Evolutionary conservation across 23 tunicate species (phyloP).

Genomic region (Diplosoma virens): DNA sequence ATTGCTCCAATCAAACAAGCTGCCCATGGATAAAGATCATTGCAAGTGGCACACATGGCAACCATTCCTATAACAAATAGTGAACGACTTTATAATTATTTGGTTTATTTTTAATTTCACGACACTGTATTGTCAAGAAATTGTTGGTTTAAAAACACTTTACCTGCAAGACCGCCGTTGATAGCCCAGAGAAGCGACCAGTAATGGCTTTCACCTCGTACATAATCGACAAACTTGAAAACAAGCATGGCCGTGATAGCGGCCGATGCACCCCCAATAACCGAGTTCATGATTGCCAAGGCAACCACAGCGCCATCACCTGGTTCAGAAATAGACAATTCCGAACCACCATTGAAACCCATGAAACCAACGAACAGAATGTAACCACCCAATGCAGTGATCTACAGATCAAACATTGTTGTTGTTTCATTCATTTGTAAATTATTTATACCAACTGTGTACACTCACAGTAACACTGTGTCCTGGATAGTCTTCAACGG

Average conservation of each 20-base stretch:
- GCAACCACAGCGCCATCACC: slow-evolving; percentile 57
- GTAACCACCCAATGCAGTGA: slow-evolving; percentile 83
- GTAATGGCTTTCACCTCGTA: slow-evolving; percentile 62
- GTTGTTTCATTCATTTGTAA: too few relatives aligned
- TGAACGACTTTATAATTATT: neutral
- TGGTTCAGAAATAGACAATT: slow-evolving; percentile 40
- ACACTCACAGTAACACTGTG: slow-evolving; percentile 45
- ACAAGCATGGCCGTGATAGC: slow-evolving; percentile 58
- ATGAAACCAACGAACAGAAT: slow-evolving; percentile 78
- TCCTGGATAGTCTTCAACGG: slow-evolving; percentile 43
- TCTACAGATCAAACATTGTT: too few relatives aligned
- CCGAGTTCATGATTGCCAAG: slow-evolving; percentile 64
- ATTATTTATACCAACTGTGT: too few relatives aligned
- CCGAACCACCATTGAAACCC: slow-evolving; percentile 97
- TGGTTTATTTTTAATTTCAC: neutral
- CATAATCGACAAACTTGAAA: slow-evolving; percentile 27
- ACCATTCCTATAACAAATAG: slow-evolving; percentile 74
- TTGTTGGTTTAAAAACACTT: neutral
- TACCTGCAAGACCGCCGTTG: slow-evolving; percentile 89
- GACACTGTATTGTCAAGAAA: neutral
- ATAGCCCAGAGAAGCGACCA: slow-evolving; percentile 78
- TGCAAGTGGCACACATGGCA: slow-evolving; percentile 80
- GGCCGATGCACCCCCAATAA: slow-evolving; percentile 66
- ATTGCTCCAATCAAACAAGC: slow-evolving; percentile 73
- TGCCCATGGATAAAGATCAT: slow-evolving; percentile 77